Percentiles rank a stretch among this genome's conserved stretches.
Evolutionary conservation across 1,140 invertebrate species (phyloP).

Genomic region (Phymastichus coffea): DNA sequence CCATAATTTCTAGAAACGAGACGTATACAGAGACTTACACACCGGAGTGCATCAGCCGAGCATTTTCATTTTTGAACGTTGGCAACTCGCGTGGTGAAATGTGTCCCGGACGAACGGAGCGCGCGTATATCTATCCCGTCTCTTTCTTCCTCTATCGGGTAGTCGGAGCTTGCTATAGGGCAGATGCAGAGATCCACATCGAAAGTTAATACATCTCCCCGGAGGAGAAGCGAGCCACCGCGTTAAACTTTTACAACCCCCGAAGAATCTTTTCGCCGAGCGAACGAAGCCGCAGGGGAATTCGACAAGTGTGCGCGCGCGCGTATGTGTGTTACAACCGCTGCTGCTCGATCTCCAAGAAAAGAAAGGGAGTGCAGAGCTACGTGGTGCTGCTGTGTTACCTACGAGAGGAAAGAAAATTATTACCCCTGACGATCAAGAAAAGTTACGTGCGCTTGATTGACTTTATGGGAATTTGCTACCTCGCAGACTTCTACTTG

Average conservation of each 20-base stretch:
- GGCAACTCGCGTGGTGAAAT: too few species aligned
- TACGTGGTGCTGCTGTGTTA: not conserved
- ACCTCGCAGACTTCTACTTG: too few species aligned
- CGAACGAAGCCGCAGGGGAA: not conserved
- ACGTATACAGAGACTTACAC: too few species aligned
- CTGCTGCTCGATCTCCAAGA: not conserved
- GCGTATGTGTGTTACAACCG: not conserved
- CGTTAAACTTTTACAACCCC: conserved; percentile 18
- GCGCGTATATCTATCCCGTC: too few species aligned
- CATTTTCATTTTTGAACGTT: too few species aligned
- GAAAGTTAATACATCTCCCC: conserved; percentile 19
- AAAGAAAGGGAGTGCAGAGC: not conserved
- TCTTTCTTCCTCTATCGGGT: too few species aligned
- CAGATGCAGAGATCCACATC: not conserved
- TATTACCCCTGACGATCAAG: not conserved
- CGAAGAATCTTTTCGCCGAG: conserved; percentile 8
- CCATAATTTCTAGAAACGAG: too few species aligned
- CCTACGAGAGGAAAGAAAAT: not conserved
- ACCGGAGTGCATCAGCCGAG: too few species aligned
- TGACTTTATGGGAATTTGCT: not conserved
- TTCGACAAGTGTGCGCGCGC: not conserved
- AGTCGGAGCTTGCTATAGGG: too few species aligned
- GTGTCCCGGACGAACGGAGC: too few species aligned
- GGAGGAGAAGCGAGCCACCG: not conserved
- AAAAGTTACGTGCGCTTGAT: conserved; percentile 2